phyloP scores from a whole-genome alignment of 2,113 vertebrate species.

The Eulacestoma nigropectus region DNA sequence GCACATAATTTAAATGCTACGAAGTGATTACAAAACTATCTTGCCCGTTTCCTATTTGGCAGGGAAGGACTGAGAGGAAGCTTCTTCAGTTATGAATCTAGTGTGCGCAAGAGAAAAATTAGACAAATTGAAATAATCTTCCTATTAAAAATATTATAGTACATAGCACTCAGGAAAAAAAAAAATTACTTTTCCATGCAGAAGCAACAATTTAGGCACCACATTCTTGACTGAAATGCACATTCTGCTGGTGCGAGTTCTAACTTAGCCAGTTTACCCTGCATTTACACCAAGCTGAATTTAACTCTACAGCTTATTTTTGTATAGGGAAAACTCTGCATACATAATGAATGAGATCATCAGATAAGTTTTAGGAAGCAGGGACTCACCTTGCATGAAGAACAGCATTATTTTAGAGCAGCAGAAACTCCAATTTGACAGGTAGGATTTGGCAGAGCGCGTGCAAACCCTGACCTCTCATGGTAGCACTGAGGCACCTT shows the following conservation, averaged over 20 bases:
- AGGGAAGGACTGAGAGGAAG: background rate
- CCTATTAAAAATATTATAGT: background rate
- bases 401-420: conserved; percentile 28
- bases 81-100: conserved; percentile 39
- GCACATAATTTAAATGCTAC: conserved; percentile 33
- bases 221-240: background rate
- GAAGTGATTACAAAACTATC: background rate
- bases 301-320: background rate
- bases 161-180: background rate
- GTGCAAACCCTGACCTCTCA: background rate
- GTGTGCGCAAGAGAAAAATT: background rate
- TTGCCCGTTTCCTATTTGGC: conserved; percentile 12
- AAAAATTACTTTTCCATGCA: background rate
- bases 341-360: conserved; percentile 9
- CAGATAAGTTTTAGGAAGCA: conserved; percentile 44
- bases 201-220: background rate
- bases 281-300: background rate
- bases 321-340: background rate
- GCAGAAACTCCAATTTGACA: conserved; percentile 38
- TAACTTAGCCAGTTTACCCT: background rate
- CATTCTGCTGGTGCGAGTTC: background rate
- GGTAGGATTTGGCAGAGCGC: background rate
- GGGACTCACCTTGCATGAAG: conserved; percentile 45
- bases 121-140: background rate
- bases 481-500: background rate